Evolutionary conservation across 1,140 invertebrate species (phyloP), one percentile per base, ranked within the genome.

Genomic region (Zaprionus camerounensis): DNA sequence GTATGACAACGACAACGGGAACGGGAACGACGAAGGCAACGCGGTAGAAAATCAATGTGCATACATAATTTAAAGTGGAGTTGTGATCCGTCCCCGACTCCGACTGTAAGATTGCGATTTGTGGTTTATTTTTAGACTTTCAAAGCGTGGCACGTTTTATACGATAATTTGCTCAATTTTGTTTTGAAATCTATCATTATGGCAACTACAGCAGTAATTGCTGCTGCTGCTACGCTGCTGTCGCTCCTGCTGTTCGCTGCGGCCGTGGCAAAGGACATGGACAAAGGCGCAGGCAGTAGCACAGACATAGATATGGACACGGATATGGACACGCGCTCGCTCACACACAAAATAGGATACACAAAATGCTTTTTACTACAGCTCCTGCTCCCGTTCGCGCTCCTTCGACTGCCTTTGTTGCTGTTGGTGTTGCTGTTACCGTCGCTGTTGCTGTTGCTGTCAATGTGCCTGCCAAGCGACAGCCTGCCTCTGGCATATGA

Each of bases 111-210:
- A 20, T 17, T 49, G 36, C 41, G 63, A 46, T 51, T 69, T 34
- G 41, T 59, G 34, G 22, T 44, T 66, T 81, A 85, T 88, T 80
- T 88, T 84, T 90, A 90, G 78, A 85, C 53, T 72, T 70, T 76
- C 49, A 38, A 70, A 77, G 57, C 78, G 63, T 56, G 70, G 70
- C 84, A 90, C 84, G 71, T 84, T 88, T 69, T 79, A 70, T 77
- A 72, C 81, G 81, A 79, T 84, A 88, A 88, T 88, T 90, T 88
- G 78, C 72, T 90, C 76, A 81, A 90, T 88, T 88, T 90, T 79
- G 53, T 81, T 81, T 88, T 76, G 78, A 90, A 90, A 90, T 88
- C 78, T 88, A 81, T 88, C 85, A 88, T 88, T 88, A 88, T 81
- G 56, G 74, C 85, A 90, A 81, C 83, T 76, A 90, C 81, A 81